Evolutionary conservation across 2,797 vertebrate genomes (phyloP), one percentile per base, ranked within the genome.

Genomic region (Notamacropus eugenii): DNA sequence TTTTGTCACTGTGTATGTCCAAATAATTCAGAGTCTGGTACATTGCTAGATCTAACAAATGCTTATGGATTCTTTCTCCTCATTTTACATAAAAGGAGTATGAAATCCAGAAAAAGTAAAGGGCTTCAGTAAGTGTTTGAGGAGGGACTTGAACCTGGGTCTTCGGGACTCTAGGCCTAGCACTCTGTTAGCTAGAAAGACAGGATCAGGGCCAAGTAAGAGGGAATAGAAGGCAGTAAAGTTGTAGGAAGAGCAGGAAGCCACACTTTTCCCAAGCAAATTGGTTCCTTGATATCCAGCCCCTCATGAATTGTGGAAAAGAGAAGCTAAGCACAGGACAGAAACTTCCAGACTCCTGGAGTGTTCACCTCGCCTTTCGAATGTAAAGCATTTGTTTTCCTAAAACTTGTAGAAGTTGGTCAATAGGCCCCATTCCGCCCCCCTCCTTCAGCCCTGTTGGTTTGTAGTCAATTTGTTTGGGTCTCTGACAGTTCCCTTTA

Each of bases 331-430:
- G 24, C 4, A 19, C 67, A 91, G 95, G 97, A 59, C 95, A 95
- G 97, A 94, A 97, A 96, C 97, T 97, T 98, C 98, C 94, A 95
- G 98, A 92, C 95, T 46, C 96, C 97, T 97, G 93, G 92, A 96
- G 91, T 82, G 97, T 97, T 97, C 93, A 91, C 97, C 97, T 92
- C 93, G 62, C 58, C 96, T 96, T 74, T 31, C 93, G 56, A 96
- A 95, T 94, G 97, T 91, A 97, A 96, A 97, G 96, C 91, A 90
- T 97, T 98, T 97, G 96, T 96, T 98, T 97, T 97, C 95, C 96
- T 97, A 95, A 96, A 97, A 97, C 97, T 90, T 95, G 97, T 92
- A 97, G 97, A 97, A 93, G 94, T 97, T 93, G 92, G 95, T 97
- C 94, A 54, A 6, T 54, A 40, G 95, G 40, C 74, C 74, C 74